Base-by-base conservation (phyloP, 2,888 invertebrate species). In the Caprella mutica region DNA sequence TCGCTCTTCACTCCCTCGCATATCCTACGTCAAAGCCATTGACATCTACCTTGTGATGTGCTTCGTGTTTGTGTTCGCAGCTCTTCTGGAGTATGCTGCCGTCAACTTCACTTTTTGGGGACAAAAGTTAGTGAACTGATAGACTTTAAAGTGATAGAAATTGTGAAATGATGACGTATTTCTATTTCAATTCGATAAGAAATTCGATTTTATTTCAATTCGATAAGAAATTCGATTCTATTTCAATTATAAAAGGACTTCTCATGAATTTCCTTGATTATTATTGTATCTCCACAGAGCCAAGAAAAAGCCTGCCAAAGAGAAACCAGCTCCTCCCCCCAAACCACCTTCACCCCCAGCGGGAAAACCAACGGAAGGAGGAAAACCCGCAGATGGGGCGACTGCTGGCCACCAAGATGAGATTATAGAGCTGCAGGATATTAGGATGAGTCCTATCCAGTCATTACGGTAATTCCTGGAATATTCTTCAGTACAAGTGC, bases 41-140 rank as follows among this genome's bases (percentile, higher is more conserved):
- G 97, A 97, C 77, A 96, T 97, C 69, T 97, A 96, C 74, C 77
- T 97, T 70, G 96, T 96, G 65, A 94, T 94, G 92, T 94, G 94
- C 76, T 96, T 96, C 76, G 90, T 97, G 56, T 97, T 97, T 75
- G 97, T 97, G 5, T 97, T 97, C 73, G 94, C 96, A 38, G 97
- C 97, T 0, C 78, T 97, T 14, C 77, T 97, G 40, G 97, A 97
- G 75, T 86, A 97, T 71, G 96, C 97, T 0, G 94, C 94, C 2
- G 97, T 97, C 52, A 97, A 97, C 77, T 97, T 97, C 73, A 94
- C 94, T 0, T 97, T 96, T 73, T 97, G 97, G 97, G 96, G 94
- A 9, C 92, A 91, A 5, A 48, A 48, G 48, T 46, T n/a, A 46
- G 46, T n/a, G n/a, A n/a, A n/a, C 72, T 93, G 93, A 96, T 65